These are phyloP conservation scores for Eudasyphora cyanicolor DNA, from an alignment of 2,888 invertebrate species.

Conservation along the genomic window DNA sequence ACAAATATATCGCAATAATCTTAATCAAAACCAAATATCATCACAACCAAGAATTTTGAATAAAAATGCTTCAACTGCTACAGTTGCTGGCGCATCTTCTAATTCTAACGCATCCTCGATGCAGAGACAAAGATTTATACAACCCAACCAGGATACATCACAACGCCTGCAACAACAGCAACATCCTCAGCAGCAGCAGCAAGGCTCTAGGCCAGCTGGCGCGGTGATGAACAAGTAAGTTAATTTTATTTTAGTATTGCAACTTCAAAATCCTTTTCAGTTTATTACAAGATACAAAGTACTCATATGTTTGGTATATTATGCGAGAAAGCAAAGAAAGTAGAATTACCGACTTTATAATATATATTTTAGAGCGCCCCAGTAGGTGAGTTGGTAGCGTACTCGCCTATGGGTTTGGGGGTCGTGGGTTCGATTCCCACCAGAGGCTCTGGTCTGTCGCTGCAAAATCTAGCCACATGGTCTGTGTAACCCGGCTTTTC, in stretches of 20 bases:
- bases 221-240: slow-evolving; percentile 69
- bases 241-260: too few relatives aligned
- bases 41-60: slow-evolving; percentile 60
- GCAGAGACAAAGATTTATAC: slow-evolving; percentile 51
- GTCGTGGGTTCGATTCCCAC: too few relatives aligned
- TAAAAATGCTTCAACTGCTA: slow-evolving; percentile 50
- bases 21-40: slow-evolving; percentile 12
- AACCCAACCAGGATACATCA: slow-evolving; percentile 51
- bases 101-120: slow-evolving; percentile 39
- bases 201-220: slow-evolving; percentile 59
- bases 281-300: too few relatives aligned
- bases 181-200: slow-evolving; percentile 66
- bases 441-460: too few relatives aligned
- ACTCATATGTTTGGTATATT: too few relatives aligned
- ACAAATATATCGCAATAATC: slow-evolving; percentile 45
- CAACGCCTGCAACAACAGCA: slow-evolving; percentile 60
- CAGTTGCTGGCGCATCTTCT: not conserved
- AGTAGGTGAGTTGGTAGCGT: too few relatives aligned
- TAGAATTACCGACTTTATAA: too few relatives aligned
- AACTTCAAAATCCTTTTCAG: not conserved
- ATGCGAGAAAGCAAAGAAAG: too few relatives aligned
- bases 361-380: too few relatives aligned
- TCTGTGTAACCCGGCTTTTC: too few relatives aligned
- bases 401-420: too few relatives aligned
- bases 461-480: too few relatives aligned